phyloP scores from a whole-genome alignment of 1,140 invertebrate genomes.

The Aphaenogaster rudis region DNA sequence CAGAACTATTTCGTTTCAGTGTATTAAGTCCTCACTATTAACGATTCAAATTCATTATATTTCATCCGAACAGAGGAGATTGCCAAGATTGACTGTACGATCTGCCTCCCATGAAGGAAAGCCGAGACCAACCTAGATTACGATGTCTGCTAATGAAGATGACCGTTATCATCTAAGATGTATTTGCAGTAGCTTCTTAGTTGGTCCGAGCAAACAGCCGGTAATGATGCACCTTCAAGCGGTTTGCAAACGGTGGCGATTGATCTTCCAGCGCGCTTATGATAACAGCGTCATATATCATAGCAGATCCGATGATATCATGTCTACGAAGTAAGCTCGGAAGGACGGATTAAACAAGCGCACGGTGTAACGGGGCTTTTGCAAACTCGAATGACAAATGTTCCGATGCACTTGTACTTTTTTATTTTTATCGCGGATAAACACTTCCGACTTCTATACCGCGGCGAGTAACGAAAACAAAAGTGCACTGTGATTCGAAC shows the following conservation, averaged over 20 bases:
- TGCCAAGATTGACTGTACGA: background rate
- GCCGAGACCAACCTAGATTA: slow-evolving; percentile 47
- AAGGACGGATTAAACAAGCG: slow-evolving; percentile 18
- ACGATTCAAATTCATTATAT: background rate
- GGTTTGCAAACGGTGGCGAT: slow-evolving; percentile 24
- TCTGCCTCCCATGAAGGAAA: slow-evolving; percentile 24
- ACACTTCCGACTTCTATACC: background rate
- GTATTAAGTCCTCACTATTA: background rate
- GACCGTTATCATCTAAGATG: slow-evolving; percentile 57
- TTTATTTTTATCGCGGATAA: background rate
- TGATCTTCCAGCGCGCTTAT: slow-evolving; percentile 7
- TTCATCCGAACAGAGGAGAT: background rate
- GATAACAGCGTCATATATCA: background rate
- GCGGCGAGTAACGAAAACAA: background rate
- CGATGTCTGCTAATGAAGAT: slow-evolving; percentile 66
- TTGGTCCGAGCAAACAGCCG: slow-evolving; percentile 30
- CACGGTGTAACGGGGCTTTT: background rate
- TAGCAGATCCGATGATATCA: slow-evolving; percentile 29
- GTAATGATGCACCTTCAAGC: slow-evolving; percentile 8
- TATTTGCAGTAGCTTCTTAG: slow-evolving; percentile 66
- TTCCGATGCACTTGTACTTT: background rate
- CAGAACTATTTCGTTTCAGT: no score
- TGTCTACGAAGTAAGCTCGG: background rate
- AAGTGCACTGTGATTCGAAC: background rate
- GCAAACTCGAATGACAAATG: slow-evolving; percentile 28